Percentiles rank a stretch among this genome's conserved stretches.
These are phyloP conservation scores for Tiliqua scincoides DNA, from an alignment of 2,113 vertebrate genomes.

Conservation along the genomic window DNA sequence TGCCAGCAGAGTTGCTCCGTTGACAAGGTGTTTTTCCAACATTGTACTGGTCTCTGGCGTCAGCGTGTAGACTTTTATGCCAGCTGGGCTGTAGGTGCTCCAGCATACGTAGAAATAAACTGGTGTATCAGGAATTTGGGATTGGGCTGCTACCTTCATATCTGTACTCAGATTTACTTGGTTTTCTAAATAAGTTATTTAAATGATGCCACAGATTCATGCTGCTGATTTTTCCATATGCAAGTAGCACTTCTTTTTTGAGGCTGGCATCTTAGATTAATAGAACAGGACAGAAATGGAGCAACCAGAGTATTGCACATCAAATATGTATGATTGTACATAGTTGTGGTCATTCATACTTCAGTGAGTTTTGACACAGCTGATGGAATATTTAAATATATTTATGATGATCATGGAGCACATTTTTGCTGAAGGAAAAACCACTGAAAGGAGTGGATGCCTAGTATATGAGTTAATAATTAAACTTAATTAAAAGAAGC, in stretches of 20 bases:
- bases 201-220: neutral
- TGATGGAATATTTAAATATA: slow-evolving; percentile 19
- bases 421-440: neutral
- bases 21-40: no score
- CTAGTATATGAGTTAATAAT: neutral
- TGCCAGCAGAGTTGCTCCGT: no score
- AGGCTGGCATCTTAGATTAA: neutral
- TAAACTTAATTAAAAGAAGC: neutral
- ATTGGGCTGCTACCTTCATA: neutral
- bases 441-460: neutral
- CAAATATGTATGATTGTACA: neutral
- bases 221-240: neutral
- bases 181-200: neutral
- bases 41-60: no score
- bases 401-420: neutral
- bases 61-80: no score
- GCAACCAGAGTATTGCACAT: neutral
- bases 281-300: neutral
- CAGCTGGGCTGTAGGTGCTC: no score
- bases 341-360: slow-evolving; percentile 12
- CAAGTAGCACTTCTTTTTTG: neutral
- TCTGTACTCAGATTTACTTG: neutral
- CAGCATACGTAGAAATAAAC: no score
- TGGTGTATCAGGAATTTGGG: no score
- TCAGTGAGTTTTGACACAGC: slow-evolving; percentile 8